Evolutionary conservation across 2,113 vertebrate genomes (phyloP).

Genomic region (Tinamus guttatus): DNA sequence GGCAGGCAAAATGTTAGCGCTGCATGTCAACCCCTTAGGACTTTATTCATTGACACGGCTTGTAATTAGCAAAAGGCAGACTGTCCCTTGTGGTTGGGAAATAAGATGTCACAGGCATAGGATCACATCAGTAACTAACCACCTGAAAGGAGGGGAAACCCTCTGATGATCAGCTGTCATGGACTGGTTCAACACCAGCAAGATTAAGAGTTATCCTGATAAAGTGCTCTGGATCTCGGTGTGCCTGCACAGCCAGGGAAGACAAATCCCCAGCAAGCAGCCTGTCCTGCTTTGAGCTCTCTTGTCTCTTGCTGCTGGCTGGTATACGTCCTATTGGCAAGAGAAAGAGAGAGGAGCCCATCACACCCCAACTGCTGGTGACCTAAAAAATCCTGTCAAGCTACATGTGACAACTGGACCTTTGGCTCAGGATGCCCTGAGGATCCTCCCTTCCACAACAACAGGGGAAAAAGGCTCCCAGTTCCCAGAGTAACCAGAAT

Average conservation of each 20-base stretch:
- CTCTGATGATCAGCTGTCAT: not conserved
- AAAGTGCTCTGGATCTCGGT: not conserved
- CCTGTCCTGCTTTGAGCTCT: not conserved
- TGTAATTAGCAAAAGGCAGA: not conserved
- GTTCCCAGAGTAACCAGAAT: not conserved
- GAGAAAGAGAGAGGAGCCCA: not conserved
- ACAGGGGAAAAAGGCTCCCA: not conserved
- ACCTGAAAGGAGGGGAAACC: not conserved
- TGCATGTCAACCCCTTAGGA: not conserved
- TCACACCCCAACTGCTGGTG: not conserved
- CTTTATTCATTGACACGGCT: not conserved
- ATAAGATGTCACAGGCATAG: not conserved
- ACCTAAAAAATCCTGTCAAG: not conserved
- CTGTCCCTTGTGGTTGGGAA: not conserved
- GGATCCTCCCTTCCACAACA: not conserved
- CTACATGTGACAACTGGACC: not conserved
- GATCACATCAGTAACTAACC: not conserved
- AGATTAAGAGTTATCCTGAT: not conserved
- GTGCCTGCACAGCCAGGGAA: not conserved
- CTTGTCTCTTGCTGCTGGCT: not conserved
- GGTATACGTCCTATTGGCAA: not conserved
- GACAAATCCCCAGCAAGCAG: not conserved
- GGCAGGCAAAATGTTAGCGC: not conserved
- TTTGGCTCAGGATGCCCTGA: not conserved
- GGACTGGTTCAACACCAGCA: not conserved